These are phyloP conservation scores for Lacerta bilineata DNA, from an alignment of 2,797 vertebrate genomes.

Conservation along the genomic window DNA sequence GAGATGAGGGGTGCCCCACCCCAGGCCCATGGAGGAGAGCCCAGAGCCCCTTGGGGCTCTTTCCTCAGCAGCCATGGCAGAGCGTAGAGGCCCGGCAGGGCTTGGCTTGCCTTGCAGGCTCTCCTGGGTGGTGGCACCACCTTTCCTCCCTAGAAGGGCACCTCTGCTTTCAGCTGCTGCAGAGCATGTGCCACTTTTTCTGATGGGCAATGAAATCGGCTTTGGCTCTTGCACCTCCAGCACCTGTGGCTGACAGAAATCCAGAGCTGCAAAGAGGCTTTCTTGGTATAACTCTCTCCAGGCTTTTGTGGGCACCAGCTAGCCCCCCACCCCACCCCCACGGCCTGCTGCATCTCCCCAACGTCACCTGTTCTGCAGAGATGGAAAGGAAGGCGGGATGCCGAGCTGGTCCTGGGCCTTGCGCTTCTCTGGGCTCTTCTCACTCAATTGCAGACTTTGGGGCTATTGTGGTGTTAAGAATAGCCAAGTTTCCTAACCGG, in stretches of 20 bases:
- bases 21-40: background rate
- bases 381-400: background rate
- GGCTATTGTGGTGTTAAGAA: no score
- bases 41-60: no score
- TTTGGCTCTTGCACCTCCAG: background rate
- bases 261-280: background rate
- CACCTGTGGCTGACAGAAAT: background rate
- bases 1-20: background rate
- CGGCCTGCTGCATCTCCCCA: background rate
- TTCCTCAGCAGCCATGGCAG: no score
- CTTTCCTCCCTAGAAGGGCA: background rate
- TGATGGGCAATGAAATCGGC: background rate
- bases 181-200: background rate
- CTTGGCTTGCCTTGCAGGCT: no score
- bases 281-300: no score
- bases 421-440: background rate
- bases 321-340: background rate
- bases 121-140: no score
- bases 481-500: slow-evolving; percentile 13
- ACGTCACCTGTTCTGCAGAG: background rate
- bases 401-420: background rate
- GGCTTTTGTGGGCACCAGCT: background rate
- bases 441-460: background rate
- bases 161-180: background rate
- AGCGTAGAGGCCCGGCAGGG: no score